A percentile compares a stretch with the other conserved stretches of the same genome.
phyloP scores from a whole-genome alignment of 2,888 invertebrate species.

The Hemicrepidius hirtus region DNA sequence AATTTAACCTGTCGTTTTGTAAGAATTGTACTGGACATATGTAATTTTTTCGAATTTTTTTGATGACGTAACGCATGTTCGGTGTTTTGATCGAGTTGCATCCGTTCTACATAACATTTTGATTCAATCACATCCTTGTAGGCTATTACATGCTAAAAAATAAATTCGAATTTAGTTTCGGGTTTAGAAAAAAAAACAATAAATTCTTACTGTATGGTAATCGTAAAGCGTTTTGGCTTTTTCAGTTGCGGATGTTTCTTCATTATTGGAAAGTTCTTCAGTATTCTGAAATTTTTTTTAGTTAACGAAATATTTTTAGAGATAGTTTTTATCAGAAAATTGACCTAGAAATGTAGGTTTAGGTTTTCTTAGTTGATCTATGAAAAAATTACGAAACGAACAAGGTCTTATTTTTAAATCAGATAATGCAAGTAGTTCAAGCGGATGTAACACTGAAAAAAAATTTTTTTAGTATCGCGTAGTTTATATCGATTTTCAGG shows the following conservation, averaged over 20 bases:
- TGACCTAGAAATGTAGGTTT: too few relatives aligned
- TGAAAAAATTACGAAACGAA: conserved; percentile 17
- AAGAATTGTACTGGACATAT: conserved; percentile 65
- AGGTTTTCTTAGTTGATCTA: neutral
- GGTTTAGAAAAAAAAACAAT: neutral
- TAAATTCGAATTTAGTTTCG: neutral
- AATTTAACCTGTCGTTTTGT: conserved; percentile 70
- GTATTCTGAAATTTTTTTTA: conserved; percentile 10
- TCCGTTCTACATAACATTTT: conserved; percentile 71
- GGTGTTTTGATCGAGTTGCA: conserved; percentile 59
- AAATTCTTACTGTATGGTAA: conserved; percentile 65
- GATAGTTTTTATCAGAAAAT: too few relatives aligned
- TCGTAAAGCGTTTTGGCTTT: conserved; percentile 59
- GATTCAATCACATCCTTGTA: conserved; percentile 70
- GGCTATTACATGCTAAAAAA: conserved; percentile 70
- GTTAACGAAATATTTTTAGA: too few relatives aligned
- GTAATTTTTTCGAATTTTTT: conserved; percentile 61
- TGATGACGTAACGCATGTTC: conserved; percentile 52
- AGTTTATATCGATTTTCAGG: too few relatives aligned
- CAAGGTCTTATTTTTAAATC: conserved; percentile 19
- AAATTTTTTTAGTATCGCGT: too few relatives aligned
- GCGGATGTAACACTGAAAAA: neutral
- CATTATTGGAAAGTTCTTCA: neutral
- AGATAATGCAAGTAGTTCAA: neutral
- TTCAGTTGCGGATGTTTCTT: neutral